Evolutionary conservation across 2,888 invertebrate genomes (phyloP).

Genomic region (Netelia inedita): DNA sequence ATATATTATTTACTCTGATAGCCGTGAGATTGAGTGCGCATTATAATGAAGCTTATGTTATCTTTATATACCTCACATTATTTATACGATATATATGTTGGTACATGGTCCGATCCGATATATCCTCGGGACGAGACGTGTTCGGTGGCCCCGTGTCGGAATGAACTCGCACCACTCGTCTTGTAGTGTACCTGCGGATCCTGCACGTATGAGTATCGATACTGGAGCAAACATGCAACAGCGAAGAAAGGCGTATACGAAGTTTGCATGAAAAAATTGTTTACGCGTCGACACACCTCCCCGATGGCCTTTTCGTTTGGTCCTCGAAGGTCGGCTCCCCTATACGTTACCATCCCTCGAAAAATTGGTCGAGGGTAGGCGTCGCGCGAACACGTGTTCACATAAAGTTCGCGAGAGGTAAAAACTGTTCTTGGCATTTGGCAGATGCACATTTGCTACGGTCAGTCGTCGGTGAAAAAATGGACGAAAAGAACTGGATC

Average conservation of each 20-base stretch:
- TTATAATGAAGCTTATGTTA: slow-evolving; percentile 31
- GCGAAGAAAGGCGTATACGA: slow-evolving; percentile 38
- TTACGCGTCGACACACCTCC: slow-evolving; percentile 46
- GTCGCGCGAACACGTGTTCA: slow-evolving; percentile 9
- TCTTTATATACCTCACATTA: slow-evolving; percentile 33
- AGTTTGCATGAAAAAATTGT: slow-evolving; percentile 41
- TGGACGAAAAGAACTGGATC: slow-evolving; percentile 26
- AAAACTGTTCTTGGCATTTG: slow-evolving; percentile 5
- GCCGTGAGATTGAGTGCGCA: slow-evolving; percentile 33
- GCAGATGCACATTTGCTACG: background rate
- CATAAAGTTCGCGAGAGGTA: slow-evolving; percentile 24
- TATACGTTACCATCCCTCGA: slow-evolving; percentile 2
- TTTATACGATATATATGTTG: slow-evolving; percentile 10
- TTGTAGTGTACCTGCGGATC: background rate
- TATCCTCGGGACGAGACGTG: slow-evolving; percentile 28
- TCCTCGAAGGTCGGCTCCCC: slow-evolving; percentile 25
- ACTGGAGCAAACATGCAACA: slow-evolving; percentile 50
- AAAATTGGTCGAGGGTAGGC: slow-evolving; percentile 35
- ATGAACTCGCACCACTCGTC: slow-evolving; percentile 26
- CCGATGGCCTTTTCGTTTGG: slow-evolving; percentile 48
- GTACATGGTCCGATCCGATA: slow-evolving; percentile 3
- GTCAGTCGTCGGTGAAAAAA: background rate
- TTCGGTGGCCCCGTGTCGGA: slow-evolving; percentile 36
- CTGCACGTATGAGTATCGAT: slow-evolving; percentile 23
- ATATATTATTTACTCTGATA: slow-evolving; percentile 34